Percentiles rank a stretch among this genome's conserved stretches.
These are phyloP conservation scores for Tapera naevia DNA, from an alignment of 2,797 vertebrate species.

Conservation along the genomic window DNA sequence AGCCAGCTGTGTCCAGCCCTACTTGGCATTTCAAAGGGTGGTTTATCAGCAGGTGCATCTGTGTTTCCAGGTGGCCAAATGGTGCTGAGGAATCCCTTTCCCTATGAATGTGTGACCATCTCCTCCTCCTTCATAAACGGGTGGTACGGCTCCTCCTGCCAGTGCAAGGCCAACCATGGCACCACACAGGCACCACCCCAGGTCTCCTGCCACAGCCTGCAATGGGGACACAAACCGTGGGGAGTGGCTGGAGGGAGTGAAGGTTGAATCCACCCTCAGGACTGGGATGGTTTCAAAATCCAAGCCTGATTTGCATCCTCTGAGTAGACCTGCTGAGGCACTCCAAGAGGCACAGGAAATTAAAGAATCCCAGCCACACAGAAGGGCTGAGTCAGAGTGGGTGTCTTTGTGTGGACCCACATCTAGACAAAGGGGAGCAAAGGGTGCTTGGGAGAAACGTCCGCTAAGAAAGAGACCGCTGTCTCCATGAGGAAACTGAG, in stretches of 20 bases:
- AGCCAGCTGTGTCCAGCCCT: fast-evolving
- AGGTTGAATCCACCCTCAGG: neutral
- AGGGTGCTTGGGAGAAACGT: neutral
- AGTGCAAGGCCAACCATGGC: slow-evolving; percentile 72
- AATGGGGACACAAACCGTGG: neutral
- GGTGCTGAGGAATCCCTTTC: neutral
- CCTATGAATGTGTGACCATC: slow-evolving; percentile 5
- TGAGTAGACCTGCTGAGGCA: neutral
- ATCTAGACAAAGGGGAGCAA: neutral
- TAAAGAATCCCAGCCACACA: neutral
- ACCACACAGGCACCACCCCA: slow-evolving; percentile 73
- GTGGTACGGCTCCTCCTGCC: slow-evolving; percentile 78
- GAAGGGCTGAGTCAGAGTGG: neutral
- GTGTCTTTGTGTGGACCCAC: neutral
- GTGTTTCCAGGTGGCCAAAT: neutral
- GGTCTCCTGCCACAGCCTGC: slow-evolving; percentile 67
- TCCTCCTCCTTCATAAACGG: slow-evolving; percentile 77
- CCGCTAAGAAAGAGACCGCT: neutral
- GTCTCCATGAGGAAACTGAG: neutral
- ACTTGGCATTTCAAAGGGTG: neutral
- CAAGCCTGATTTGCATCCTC: neutral
- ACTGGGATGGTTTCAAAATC: neutral
- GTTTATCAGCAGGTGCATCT: neutral
- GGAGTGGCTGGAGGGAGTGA: neutral
- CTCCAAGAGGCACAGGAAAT: neutral